Percentiles rank a stretch among this genome's conserved stretches.
These are phyloP conservation scores for Nestor notabilis DNA, from an alignment of 2,113 vertebrate species.

Conservation along the genomic window DNA sequence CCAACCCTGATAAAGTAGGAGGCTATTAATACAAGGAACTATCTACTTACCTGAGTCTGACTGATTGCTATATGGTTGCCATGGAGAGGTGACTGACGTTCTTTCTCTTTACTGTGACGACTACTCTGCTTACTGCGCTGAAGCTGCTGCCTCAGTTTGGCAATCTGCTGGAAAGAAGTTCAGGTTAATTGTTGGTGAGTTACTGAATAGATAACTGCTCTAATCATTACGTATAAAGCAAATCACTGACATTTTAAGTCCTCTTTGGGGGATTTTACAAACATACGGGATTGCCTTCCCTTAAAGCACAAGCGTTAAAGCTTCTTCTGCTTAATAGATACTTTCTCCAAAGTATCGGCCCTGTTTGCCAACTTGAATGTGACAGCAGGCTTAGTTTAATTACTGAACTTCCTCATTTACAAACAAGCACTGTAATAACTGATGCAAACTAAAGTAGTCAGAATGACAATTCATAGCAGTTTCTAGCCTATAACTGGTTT, in stretches of 20 bases:
- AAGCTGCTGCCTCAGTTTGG: constrained; percentile 92
- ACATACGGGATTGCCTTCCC: not conserved
- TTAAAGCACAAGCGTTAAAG: not conserved
- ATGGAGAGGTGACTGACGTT: constrained; percentile 84
- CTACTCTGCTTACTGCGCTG: constrained; percentile 90
- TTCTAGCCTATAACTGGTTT: not conserved
- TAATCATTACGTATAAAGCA: not conserved
- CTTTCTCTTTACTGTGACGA: constrained; percentile 88
- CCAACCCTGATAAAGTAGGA: not conserved
- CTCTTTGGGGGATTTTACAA: not conserved
- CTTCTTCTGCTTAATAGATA: not conserved
- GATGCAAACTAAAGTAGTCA: not conserved
- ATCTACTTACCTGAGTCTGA: constrained; percentile 82
- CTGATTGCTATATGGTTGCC: constrained; percentile 79
- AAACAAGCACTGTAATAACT: not conserved
- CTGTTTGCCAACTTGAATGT: not conserved
- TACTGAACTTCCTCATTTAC: not conserved
- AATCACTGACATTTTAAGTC: not conserved
- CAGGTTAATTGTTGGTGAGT: not conserved
- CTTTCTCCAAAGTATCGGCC: not conserved
- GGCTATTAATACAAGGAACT: not conserved
- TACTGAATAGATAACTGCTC: not conserved
- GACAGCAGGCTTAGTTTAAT: not conserved
- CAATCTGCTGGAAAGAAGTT: constrained; percentile 84
- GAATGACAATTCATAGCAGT: not conserved